Evolutionary conservation across 2,113 vertebrate genomes (phyloP).

Genomic region (Parotia lawesii): DNA sequence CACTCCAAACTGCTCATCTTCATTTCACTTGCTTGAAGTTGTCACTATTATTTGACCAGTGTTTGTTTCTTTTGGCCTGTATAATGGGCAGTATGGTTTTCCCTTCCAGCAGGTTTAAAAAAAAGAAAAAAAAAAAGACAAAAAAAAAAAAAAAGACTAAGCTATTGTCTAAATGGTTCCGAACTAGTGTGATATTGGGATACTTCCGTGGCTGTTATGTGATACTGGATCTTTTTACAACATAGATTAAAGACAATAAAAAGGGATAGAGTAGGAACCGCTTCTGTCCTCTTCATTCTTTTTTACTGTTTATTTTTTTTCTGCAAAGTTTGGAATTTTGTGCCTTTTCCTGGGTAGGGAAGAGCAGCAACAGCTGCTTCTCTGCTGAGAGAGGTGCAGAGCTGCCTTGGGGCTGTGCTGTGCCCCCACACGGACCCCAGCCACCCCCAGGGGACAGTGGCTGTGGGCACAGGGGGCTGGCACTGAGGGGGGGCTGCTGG

Average conservation of each 20-base stretch:
- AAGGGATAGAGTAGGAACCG: conserved; percentile 56
- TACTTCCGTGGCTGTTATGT: conserved; percentile 51
- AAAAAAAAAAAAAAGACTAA: background rate
- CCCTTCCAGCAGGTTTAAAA: conserved; percentile 33
- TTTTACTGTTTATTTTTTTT: rapidly evolving
- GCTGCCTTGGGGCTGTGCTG: background rate
- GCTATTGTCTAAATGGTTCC: conserved; percentile 40
- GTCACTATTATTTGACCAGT: conserved; percentile 25
- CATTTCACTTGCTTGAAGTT: conserved; percentile 50
- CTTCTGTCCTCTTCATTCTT: background rate
- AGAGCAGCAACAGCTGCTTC: background rate
- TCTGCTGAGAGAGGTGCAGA: background rate
- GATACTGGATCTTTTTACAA: conserved; percentile 65
- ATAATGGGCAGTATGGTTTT: background rate
- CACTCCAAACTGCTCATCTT: background rate
- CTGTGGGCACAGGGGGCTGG: background rate
- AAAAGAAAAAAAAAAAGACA: background rate
- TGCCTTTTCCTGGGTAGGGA: background rate
- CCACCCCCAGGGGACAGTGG: background rate
- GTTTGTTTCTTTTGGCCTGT: conserved; percentile 27
- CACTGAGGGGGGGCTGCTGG: background rate
- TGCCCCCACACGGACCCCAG: background rate
- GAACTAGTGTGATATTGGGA: conserved; percentile 51
- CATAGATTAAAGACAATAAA: conserved; percentile 65
- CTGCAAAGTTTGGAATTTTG: background rate